Conservation (phyloP, 2,888 invertebrate species). For the Creontiades dilutus region DNA sequence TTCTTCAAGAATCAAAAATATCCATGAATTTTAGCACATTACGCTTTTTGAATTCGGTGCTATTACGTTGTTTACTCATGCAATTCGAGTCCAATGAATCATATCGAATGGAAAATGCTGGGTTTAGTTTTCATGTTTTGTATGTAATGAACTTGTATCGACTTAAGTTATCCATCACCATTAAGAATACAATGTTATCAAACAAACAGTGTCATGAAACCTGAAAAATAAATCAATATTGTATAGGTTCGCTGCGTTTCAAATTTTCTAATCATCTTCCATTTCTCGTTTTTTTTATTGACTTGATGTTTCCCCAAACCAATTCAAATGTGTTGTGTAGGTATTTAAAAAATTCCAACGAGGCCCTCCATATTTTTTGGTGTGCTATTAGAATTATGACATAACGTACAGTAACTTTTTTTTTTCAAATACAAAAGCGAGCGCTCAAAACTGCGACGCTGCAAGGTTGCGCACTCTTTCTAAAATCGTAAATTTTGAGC, state of each 20-base stretch:
- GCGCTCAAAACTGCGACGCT: too few relatives aligned
- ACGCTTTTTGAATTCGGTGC: conserved; percentile 58
- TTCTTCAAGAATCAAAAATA: conserved; percentile 54
- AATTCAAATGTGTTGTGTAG: too few relatives aligned
- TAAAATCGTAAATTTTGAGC: too few relatives aligned
- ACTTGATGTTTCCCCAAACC: too few relatives aligned
- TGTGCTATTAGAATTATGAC: too few relatives aligned
- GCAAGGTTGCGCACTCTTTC: too few relatives aligned
- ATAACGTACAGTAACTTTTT: too few relatives aligned
- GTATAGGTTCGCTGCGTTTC: neutral
- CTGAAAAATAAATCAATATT: neutral
- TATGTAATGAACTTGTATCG: neutral
- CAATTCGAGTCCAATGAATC: neutral
- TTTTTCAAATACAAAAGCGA: too few relatives aligned
- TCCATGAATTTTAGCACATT: conserved; percentile 20
- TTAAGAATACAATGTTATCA: neutral
- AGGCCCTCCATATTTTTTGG: too few relatives aligned
- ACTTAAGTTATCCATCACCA: conserved; percentile 1
- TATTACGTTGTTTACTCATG: conserved; percentile 3
- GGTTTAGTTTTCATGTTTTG: conserved; percentile 6
- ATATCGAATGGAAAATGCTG: neutral
- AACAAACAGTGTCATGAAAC: neutral
- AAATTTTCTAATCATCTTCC: neutral
- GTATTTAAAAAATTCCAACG: too few relatives aligned
- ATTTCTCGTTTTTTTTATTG: neutral